Evolutionary conservation across 2,888 invertebrate species (phyloP).

Genomic region (Cosmia pyralina): DNA sequence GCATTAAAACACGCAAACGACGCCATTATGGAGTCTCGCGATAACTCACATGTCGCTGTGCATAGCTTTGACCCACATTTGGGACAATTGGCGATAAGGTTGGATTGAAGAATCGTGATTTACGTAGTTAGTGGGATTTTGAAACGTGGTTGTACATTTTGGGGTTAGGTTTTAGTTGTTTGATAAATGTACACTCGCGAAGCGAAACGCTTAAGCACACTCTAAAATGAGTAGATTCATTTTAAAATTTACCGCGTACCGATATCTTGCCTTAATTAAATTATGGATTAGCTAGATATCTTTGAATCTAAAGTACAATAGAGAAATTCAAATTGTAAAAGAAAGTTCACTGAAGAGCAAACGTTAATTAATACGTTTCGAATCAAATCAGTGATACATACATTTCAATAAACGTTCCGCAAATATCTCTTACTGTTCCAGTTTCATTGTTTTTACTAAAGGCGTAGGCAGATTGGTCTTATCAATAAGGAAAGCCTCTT

Average conservation of each 20-base stretch:
- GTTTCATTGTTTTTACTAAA: slow-evolving; percentile 9
- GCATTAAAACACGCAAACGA: slow-evolving; percentile 66
- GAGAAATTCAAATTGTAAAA: background rate
- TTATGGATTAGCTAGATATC: background rate
- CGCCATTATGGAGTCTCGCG: slow-evolving; percentile 47
- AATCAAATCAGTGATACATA: slow-evolving; percentile 39
- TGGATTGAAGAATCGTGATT: slow-evolving; percentile 45
- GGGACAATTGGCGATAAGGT: slow-evolving; percentile 54
- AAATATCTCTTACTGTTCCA: slow-evolving; percentile 8
- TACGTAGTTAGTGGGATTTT: slow-evolving; percentile 32
- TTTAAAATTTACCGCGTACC: background rate
- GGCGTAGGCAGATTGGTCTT: background rate
- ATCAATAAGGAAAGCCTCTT: background rate
- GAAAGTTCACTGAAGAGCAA: slow-evolving; percentile 1
- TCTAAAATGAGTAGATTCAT: background rate
- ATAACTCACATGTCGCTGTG: slow-evolving; percentile 60
- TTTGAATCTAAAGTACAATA: background rate
- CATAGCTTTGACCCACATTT: slow-evolving; percentile 57
- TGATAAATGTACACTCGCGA: too few species aligned
- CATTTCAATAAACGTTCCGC: slow-evolving; percentile 29
- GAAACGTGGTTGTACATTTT: slow-evolving; percentile 12
- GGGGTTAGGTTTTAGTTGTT: background rate
- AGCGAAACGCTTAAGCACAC: background rate
- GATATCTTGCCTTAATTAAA: background rate
- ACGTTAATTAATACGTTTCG: slow-evolving; percentile 23